Percentiles rank a stretch among this genome's conserved stretches.
Evolutionary conservation across 2,888 invertebrate species (phyloP).

Genomic region (Phyllotreta cruciferae): DNA sequence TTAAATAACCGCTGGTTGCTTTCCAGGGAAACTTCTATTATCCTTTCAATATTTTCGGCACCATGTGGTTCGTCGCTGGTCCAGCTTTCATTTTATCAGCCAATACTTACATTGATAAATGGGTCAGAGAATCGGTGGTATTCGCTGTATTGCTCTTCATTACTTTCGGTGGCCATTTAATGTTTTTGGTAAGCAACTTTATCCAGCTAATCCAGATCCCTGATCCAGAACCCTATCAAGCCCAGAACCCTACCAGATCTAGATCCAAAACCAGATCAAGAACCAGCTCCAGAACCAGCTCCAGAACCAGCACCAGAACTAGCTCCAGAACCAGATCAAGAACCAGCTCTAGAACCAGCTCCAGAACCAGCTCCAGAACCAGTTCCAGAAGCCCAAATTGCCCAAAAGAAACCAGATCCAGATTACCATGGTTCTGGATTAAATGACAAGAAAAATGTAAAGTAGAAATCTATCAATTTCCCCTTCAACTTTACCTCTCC

Average conservation of each 20-base stretch:
- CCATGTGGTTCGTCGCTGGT: slow-evolving; percentile 86
- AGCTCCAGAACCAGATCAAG: no score
- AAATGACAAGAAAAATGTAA: no score
- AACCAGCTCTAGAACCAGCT: no score
- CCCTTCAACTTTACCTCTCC: no score
- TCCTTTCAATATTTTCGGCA: slow-evolving; percentile 82
- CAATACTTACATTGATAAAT: slow-evolving; percentile 80
- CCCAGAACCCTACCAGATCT: not conserved
- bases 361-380: no score
- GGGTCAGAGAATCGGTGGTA: slow-evolving; percentile 79
- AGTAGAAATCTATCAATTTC: no score
- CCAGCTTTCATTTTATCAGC: slow-evolving; percentile 80
- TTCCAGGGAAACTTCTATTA: slow-evolving; percentile 78
- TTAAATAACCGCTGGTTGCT: slow-evolving; percentile 7
- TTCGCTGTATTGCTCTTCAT: slow-evolving; percentile 70
- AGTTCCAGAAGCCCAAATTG: no score
- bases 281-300: no score
- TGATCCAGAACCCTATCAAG: not conserved
- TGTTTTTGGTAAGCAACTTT: slow-evolving; percentile 68
- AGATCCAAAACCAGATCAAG: no score
- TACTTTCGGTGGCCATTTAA: slow-evolving; percentile 68
- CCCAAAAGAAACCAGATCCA: no score
- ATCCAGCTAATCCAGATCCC: not conserved
- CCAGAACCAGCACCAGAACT: no score
- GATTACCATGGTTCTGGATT: no score